Conservation (phyloP, 1,140 invertebrate species). For the Zaprionus ghesquierei region DNA sequence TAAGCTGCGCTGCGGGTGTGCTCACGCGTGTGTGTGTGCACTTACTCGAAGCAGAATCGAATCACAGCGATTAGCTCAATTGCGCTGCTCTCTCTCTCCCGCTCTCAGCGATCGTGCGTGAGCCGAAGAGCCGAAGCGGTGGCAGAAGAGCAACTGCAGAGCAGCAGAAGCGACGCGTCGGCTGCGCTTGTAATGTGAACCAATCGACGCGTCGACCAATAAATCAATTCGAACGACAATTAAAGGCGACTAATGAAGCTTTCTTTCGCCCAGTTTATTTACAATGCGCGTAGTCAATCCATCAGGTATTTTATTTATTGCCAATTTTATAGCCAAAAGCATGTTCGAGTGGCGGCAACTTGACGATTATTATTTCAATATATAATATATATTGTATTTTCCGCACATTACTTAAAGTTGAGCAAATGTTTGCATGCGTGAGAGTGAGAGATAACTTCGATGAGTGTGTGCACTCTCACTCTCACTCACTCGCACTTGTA, state of each 20-base stretch:
- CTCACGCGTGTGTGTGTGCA: background rate
- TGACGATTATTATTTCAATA: conserved; percentile 13
- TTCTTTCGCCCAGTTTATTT: background rate
- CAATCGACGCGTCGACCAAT: background rate
- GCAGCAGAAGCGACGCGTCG: background rate
- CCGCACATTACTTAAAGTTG: conserved; percentile 7
- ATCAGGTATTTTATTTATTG: conserved; percentile 25
- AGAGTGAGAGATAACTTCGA: background rate
- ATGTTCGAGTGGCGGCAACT: background rate
- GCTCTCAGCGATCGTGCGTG: conserved; percentile 1
- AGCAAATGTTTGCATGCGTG: conserved; percentile 19
- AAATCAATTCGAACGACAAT: background rate
- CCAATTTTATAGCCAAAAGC: background rate
- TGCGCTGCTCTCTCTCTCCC: background rate
- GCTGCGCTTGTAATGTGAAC: background rate
- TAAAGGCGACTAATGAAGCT: background rate
- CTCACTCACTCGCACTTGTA: conserved; percentile 2
- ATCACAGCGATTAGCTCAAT: conserved; percentile 42
- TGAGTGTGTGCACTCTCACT: no score
- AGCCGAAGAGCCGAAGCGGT: background rate
- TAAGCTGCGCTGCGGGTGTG: background rate
- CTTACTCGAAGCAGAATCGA: conserved; percentile 33
- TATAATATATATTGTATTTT: background rate
- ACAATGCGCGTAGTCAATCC: conserved; percentile 36
- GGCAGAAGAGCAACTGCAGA: background rate